Evolutionary conservation across 2,797 vertebrate species (phyloP), one percentile per base, ranked within the genome.

Genomic region (Melanotaenia nigrans): DNA sequence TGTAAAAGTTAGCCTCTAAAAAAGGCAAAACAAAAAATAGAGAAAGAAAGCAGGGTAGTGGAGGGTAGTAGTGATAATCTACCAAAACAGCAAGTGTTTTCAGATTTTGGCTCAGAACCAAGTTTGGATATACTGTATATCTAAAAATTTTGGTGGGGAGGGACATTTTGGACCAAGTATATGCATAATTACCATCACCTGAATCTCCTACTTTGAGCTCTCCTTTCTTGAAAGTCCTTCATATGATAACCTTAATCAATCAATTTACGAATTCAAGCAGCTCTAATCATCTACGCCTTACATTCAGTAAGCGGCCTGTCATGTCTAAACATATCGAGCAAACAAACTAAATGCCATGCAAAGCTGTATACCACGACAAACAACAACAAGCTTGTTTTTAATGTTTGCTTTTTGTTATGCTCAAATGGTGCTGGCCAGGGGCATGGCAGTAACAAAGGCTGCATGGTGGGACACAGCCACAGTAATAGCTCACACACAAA

Each of bases 261-360:
- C 11, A 76, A 67, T 56, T 33, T 56, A 79, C 58, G 77, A 73
- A 73, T 68, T 73, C 45, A 72, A 61, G 62, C 71, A 66, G 45
- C 38, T 20, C 64, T 78, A 78, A 85, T 82, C 75, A 64, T 12
- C 16, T 0, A 1, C 32, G 49, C 65, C 69, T 69, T 55, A 49
- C 54, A 32, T 38, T 73, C 51, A 58, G 61, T 57, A 56, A 51
- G 51, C 28, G 60, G 51, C 22, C 64, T 56, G 68, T 77, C 67
- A 25, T 70, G 80, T 84, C 79, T 36, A 78, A 88, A 86, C 76
- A 72, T 65, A 72, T 84, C 78, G 83, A 57, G 69, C 63, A 79
- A 89, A 88, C 85, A 83, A 87, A 75, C 60, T 68, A 64, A 77
- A 88, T 84, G 77, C 59, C 73, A 80, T 69, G 61, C 72, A 87